Evolutionary conservation across 2,888 invertebrate species (phyloP).

Genomic region (Prosopocoilus inquinatus): DNA sequence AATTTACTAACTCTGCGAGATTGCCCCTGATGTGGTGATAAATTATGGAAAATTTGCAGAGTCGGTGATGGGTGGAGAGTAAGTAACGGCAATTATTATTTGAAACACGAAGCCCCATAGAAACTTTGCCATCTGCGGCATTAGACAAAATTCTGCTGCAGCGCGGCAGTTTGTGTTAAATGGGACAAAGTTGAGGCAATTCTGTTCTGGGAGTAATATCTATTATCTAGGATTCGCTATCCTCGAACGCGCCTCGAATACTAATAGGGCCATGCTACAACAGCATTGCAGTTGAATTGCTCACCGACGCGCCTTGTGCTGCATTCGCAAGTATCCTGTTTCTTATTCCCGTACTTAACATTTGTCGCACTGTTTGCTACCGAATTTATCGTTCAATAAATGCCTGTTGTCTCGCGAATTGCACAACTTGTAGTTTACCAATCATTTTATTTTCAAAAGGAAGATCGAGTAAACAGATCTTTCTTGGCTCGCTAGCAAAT

Average conservation of each 20-base stretch:
- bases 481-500: no score
- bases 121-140: conserved; percentile 3
- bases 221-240: conserved; percentile 4
- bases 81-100: not conserved
- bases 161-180: conserved; percentile 2
- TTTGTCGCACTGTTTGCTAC: no score
- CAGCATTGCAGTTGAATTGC: conserved; percentile 1
- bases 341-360: no score
- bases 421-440: no score
- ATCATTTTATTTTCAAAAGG: no score
- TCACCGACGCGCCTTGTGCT: not conserved
- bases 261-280: not conserved
- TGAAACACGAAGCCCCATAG: not conserved
- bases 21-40: no score
- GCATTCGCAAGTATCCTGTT: no score
- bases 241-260: conserved; percentile 1
- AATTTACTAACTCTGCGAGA: no score
- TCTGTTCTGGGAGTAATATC: conserved; percentile 3
- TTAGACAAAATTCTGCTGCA: conserved; percentile 1
- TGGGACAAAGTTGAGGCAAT: conserved; percentile 3
- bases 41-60: no score
- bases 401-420: no score
- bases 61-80: not conserved
- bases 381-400: no score
- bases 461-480: no score